Percentiles rank a stretch among this genome's conserved stretches.
These are phyloP conservation scores for Andrena fulva DNA, from an alignment of 2,888 invertebrate genomes.

Conservation along the genomic window DNA sequence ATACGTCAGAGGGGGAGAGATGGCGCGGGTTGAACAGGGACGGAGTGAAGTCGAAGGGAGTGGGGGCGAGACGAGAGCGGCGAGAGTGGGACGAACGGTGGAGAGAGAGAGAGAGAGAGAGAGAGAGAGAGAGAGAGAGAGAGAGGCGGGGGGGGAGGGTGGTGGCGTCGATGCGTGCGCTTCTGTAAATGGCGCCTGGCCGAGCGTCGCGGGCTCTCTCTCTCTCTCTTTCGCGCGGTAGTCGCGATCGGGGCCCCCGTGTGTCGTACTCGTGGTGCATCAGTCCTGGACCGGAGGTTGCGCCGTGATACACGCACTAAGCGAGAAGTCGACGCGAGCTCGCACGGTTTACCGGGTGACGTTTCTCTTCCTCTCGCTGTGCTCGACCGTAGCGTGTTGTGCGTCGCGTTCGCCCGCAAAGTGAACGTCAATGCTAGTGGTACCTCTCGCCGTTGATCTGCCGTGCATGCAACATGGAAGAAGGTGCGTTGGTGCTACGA, in stretches of 20 bases:
- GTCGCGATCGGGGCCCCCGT: conserved; percentile 54
- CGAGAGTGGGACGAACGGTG: conserved; percentile 13
- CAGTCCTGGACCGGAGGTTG: conserved; percentile 61
- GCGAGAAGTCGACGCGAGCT: conserved; percentile 36
- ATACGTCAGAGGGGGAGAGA: conserved; percentile 57
- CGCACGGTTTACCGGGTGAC: conserved; percentile 40
- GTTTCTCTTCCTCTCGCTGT: conserved; percentile 12
- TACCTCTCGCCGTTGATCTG: conserved; percentile 51
- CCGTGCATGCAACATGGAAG: conserved; percentile 72
- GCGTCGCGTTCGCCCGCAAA: conserved; percentile 46
- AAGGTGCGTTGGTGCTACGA: conserved; percentile 74
- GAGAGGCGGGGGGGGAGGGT: conserved; percentile 8
- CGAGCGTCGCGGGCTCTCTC: conserved; percentile 74
- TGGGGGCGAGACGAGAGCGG: conserved; percentile 17
- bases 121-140: no score
- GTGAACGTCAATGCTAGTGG: conserved; percentile 70
- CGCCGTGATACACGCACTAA: conserved; percentile 32
- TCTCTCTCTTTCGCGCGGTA: conserved; percentile 56
- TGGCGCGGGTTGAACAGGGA: conserved; percentile 4
- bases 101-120: no score
- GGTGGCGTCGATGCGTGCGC: conserved; percentile 72
- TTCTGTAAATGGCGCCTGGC: conserved; percentile 80
- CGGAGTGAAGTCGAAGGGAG: conserved; percentile 1
- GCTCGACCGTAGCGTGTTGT: conserved; percentile 30
- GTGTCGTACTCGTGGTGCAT: conserved; percentile 56